A percentile compares a stretch with the other conserved stretches of the same genome.
Conservation (phyloP, 2,888 invertebrate genomes). For the Pachycephus smyrnensis region DNA sequence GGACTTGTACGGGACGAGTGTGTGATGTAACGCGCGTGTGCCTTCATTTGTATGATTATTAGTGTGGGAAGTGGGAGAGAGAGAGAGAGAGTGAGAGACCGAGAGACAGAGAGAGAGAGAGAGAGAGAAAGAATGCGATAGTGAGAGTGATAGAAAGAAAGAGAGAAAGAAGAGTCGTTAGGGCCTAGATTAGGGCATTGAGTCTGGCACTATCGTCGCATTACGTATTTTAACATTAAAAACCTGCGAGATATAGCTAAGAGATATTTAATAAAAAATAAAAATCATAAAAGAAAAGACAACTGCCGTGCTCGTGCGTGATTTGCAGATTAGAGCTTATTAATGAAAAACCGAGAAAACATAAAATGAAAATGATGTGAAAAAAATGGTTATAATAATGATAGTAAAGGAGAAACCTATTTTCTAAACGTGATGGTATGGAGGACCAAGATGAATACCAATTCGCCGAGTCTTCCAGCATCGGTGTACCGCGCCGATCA, state of each 20-base stretch:
- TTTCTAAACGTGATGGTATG: constrained; percentile 22
- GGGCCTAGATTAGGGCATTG: neutral
- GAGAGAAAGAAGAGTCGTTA: neutral
- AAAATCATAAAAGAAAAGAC: constrained; percentile 18
- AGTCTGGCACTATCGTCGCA: neutral
- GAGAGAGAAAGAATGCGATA: neutral
- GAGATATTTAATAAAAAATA: neutral
- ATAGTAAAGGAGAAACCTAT: constrained; percentile 14
- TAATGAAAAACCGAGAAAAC: neutral
- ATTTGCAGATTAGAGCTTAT: constrained; percentile 13
- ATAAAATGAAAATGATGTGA: neutral
- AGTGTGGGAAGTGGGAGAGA: neutral
- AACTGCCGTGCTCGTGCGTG: constrained; percentile 22
- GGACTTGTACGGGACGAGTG: neutral
- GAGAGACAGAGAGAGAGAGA: too few relatives aligned
- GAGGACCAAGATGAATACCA: constrained; percentile 20
- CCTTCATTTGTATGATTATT: neutral
- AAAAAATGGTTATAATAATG: neutral
- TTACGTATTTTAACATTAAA: neutral
- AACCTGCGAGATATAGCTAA: neutral
- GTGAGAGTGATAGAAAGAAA: neutral
- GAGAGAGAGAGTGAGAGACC: too few relatives aligned
- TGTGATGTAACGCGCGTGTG: neutral
- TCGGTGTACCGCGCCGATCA: neutral
- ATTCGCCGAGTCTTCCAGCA: neutral